phyloP scores from a whole-genome alignment of 2,797 vertebrate genomes.

The Macropodus opercularis region DNA sequence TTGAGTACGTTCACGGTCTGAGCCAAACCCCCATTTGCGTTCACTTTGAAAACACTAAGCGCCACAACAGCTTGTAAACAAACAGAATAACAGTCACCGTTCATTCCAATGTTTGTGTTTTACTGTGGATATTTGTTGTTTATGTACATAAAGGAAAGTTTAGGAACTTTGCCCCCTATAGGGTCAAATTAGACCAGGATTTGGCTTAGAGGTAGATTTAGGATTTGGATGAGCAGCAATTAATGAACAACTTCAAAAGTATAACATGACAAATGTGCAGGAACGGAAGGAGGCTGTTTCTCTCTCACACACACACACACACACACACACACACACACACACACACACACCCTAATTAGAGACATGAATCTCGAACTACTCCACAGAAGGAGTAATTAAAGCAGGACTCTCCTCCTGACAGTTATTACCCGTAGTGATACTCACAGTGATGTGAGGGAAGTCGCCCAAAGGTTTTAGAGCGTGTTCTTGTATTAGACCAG shows the following conservation, averaged over 20 bases:
- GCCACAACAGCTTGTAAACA: constrained; percentile 1
- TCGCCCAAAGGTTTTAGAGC: neutral
- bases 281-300: constrained; percentile 1
- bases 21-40: neutral
- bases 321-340: constrained; percentile 8
- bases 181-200: constrained; percentile 12
- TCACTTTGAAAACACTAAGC: neutral
- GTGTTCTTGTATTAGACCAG: neutral
- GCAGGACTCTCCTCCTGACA: constrained; percentile 56
- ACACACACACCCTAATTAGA: constrained; percentile 71
- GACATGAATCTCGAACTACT: constrained; percentile 65
- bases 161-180: neutral
- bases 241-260: neutral
- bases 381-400: constrained; percentile 77
- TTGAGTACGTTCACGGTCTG: neutral
- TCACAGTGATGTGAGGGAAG: constrained; percentile 7
- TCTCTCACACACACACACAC: neutral
- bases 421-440: constrained; percentile 17
- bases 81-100: neutral
- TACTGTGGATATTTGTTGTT: neutral
- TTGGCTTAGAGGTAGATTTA: constrained; percentile 11
- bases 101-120: neutral
- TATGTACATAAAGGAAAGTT: neutral
- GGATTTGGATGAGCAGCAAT: neutral
- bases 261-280: neutral